Evolutionary conservation across 1,140 invertebrate genomes (phyloP), one percentile per base, ranked within the genome.

Genomic region (Drosophila biarmipes): DNA sequence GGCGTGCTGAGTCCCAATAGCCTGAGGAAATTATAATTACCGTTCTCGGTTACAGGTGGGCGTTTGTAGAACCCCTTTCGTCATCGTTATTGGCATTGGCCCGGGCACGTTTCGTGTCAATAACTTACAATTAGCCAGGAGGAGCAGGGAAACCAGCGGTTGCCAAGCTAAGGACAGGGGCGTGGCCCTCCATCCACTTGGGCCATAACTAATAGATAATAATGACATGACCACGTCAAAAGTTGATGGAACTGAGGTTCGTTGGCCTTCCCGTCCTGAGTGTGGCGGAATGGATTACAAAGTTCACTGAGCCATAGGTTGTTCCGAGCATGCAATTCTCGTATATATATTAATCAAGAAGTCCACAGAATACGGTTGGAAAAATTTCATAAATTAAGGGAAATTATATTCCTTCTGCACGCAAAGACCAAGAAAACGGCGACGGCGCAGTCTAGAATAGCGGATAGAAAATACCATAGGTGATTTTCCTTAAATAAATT

Each of bases 151-250:
- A 37, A 2, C 19, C 15, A 19, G 15, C n/a, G 42, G 21, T 17
- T 19, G 24, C 17, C 10, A 14, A 8, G 24, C 12, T 11, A 12
- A 53, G 24, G 15, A 15, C 29, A 14, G 19, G 21, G 38, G 19
- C 67, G 48, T 69, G 67, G 56, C 57, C 48, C 35, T 51, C 29
- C 57, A 37, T 14, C 29, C 56, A 42, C 35, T 48, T 19, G 45
- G 72, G 58, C 58, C 45, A 74, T 74, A 74, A 73, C 43, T 82
- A 81, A 81, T 82, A 68, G 74, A 78, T 81, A 82, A 81, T 78
- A 78, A 82, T 82, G 78, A 80, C 45, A 61, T 49, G 48, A 73
- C 42, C 46, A 73, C 54, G 53, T 49, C 77, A 61, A 77, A 57
- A 66, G 59, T 69, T 37, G 73, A 51, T 45, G 59, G 38, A 31